Evolutionary conservation across 2,888 invertebrate genomes (phyloP).

Genomic region (Phania funesta): DNA sequence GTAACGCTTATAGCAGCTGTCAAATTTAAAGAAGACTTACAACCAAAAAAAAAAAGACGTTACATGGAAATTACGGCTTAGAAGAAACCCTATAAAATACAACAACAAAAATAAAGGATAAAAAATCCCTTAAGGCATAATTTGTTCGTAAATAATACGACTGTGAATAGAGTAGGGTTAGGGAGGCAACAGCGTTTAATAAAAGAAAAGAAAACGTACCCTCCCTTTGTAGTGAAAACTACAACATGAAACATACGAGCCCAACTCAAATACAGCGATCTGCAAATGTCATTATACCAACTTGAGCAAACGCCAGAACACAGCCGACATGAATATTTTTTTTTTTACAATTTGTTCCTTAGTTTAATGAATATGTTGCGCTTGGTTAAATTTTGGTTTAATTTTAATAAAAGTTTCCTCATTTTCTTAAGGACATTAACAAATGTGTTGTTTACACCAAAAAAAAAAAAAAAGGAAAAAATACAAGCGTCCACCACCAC

Average conservation of each 20-base stretch:
- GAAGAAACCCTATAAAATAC: slow-evolving; percentile 52
- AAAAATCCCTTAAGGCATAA: neutral
- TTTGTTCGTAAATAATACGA: slow-evolving; percentile 18
- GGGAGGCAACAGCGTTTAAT: neutral
- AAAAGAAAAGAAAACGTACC: slow-evolving; percentile 6
- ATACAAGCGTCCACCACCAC: slow-evolving; percentile 22
- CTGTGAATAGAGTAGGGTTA: slow-evolving; percentile 35
- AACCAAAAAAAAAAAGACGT: slow-evolving; percentile 42
- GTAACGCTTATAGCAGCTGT: slow-evolving; percentile 62
- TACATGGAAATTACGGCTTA: slow-evolving; percentile 49
- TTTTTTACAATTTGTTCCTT: slow-evolving; percentile 26
- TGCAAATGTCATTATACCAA: slow-evolving; percentile 42
- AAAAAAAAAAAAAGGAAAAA: neutral
- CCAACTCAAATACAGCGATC: slow-evolving; percentile 42
- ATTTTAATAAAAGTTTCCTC: slow-evolving; percentile 44
- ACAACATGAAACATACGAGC: neutral
- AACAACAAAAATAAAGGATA: neutral
- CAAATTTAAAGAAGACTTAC: slow-evolving; percentile 50
- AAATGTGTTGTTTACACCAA: slow-evolving; percentile 7
- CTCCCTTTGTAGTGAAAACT: neutral
- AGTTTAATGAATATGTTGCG: slow-evolving; percentile 58
- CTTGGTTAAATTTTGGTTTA: slow-evolving; percentile 54
- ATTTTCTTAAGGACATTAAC: slow-evolving; percentile 53
- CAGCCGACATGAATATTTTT: slow-evolving; percentile 52
- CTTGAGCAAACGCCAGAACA: neutral